Evolutionary conservation across 2,888 invertebrate genomes (phyloP).

Genomic region (Cataglyphis rosenhaueri): DNA sequence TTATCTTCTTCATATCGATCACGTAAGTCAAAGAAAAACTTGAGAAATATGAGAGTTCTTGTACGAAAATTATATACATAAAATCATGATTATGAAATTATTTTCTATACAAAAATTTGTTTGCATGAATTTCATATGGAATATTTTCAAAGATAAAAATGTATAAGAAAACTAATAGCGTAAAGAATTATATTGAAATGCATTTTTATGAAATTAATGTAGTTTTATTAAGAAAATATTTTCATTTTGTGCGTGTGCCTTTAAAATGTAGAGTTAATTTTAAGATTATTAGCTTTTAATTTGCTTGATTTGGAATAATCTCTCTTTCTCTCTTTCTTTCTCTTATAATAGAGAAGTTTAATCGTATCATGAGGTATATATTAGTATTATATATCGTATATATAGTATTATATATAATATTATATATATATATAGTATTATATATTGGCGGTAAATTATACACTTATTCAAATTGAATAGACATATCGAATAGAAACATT

Average conservation of each 20-base stretch:
- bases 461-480: neutral
- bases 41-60: neutral
- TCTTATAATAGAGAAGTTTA: neutral
- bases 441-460: neutral
- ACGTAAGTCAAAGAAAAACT: neutral
- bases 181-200: neutral
- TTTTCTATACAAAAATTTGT: neutral
- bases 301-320: too few relatives aligned
- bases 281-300: too few relatives aligned
- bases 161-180: neutral
- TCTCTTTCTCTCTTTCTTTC: too few relatives aligned
- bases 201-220: neutral
- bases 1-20: neutral
- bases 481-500: neutral
- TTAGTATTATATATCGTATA: neutral
- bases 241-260: too few relatives aligned
- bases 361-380: neutral
- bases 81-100: neutral
- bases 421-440: neutral
- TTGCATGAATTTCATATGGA: neutral
- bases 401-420: neutral
- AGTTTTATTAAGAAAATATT: too few relatives aligned
- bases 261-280: too few relatives aligned
- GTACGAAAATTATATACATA: neutral
- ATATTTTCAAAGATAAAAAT: neutral